phyloP scores from a whole-genome alignment of 2,113 vertebrate genomes.

The Corythornis madagascariensis region DNA sequence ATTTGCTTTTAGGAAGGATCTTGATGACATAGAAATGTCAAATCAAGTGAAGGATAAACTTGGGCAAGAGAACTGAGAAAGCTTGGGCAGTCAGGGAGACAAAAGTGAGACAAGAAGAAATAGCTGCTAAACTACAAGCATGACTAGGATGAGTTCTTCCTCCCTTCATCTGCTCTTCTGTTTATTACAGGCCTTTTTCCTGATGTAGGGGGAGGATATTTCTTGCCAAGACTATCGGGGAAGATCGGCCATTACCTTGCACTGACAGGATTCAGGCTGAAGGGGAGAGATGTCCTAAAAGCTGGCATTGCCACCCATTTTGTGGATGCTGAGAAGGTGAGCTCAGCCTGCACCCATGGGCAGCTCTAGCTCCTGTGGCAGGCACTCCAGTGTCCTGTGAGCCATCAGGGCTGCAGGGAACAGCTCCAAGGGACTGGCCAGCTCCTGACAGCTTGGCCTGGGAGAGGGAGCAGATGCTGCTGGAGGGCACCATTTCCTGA shows the following conservation, averaged over 20 bases:
- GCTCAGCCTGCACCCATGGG: neutral
- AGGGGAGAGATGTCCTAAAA: slow-evolving; percentile 87
- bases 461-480: neutral
- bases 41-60: neutral
- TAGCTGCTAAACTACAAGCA: neutral
- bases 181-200: slow-evolving; percentile 88
- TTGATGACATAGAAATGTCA: neutral
- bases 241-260: slow-evolving; percentile 89
- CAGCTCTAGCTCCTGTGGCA: too few relatives aligned
- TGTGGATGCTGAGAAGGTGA: slow-evolving; percentile 89
- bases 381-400: too few relatives aligned
- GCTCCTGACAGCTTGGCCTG: slow-evolving; percentile 3
- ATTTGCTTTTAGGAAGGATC: neutral
- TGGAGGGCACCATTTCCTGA: neutral
- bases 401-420: too few relatives aligned
- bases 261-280: slow-evolving; percentile 91
- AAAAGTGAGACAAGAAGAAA: neutral
- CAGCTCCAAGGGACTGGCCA: neutral
- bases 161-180: neutral
- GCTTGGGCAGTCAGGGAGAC: neutral
- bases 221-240: slow-evolving; percentile 90
- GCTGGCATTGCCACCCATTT: slow-evolving; percentile 94
- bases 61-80: neutral
- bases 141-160: neutral
- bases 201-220: slow-evolving; percentile 95